Percentiles rank a stretch among this genome's conserved stretches.
Evolutionary conservation across 1,140 invertebrate species (phyloP).

Genomic region (Caenorhabditis remanei): DNA sequence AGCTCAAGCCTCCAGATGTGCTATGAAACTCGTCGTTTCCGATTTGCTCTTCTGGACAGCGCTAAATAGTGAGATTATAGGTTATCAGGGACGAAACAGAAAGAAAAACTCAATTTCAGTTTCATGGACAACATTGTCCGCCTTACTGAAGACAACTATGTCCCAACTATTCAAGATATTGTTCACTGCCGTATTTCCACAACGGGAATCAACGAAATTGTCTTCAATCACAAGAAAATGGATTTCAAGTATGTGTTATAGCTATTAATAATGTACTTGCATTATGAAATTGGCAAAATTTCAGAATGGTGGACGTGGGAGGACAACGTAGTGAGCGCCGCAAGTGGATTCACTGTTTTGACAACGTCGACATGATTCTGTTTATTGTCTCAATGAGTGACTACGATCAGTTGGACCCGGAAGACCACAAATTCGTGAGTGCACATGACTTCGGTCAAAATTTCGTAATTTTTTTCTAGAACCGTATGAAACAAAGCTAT

Average conservation of each 20-base stretch:
- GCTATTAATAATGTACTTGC: neutral
- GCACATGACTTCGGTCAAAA: neutral
- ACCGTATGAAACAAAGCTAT: slow-evolving; percentile 65
- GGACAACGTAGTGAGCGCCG: slow-evolving; percentile 80
- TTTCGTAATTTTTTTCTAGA: slow-evolving; percentile 47
- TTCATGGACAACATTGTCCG: slow-evolving; percentile 96
- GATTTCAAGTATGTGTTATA: slow-evolving; percentile 65
- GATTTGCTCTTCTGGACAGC: slow-evolving; percentile 70
- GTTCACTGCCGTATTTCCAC: slow-evolving; percentile 94
- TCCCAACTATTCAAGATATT: slow-evolving; percentile 96
- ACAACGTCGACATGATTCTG: slow-evolving; percentile 79
- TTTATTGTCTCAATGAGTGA: slow-evolving; percentile 79
- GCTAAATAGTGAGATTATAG: slow-evolving; percentile 74
- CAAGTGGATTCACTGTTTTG: slow-evolving; percentile 79
- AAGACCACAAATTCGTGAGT: slow-evolving; percentile 73
- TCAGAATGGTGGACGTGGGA: slow-evolving; percentile 95
- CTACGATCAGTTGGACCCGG: slow-evolving; percentile 80
- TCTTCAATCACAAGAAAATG: slow-evolving; percentile 75
- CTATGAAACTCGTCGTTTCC: slow-evolving; percentile 54
- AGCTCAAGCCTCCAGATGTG: slow-evolving; percentile 69
- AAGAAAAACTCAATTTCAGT: slow-evolving; percentile 80
- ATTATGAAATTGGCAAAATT: neutral
- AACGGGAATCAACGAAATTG: slow-evolving; percentile 81
- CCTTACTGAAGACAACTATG: slow-evolving; percentile 90
- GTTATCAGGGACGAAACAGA: neutral